Conservation (phyloP, 2,888 invertebrate genomes). For the Drosophila barbarae region DNA sequence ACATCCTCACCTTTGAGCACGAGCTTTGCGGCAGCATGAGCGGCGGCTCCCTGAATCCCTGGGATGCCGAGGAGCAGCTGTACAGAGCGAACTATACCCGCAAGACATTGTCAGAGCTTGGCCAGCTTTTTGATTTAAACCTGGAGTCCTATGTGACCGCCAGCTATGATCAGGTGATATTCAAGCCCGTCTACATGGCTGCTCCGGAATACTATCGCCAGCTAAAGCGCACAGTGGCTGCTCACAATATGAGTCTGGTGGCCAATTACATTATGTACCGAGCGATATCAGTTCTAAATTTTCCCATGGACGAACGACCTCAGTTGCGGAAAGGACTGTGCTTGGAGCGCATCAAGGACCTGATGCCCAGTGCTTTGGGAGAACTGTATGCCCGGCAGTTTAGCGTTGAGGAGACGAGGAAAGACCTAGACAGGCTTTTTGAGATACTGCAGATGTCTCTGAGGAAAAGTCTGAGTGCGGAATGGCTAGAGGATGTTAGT, state of each 20-base stretch:
- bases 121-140: slow-evolving; percentile 58
- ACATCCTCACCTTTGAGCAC: slow-evolving; percentile 72
- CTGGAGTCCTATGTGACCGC: slow-evolving; percentile 65
- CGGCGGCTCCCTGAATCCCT: slow-evolving; percentile 26
- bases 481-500: slow-evolving; percentile 73
- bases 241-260: slow-evolving; percentile 60
- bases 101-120: slow-evolving; percentile 61
- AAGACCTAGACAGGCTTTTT: slow-evolving; percentile 58
- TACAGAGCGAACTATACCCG: slow-evolving; percentile 58
- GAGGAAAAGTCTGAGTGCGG: slow-evolving; percentile 51
- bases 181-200: slow-evolving; percentile 73
- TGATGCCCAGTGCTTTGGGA: slow-evolving; percentile 70
- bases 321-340: slow-evolving; percentile 51
- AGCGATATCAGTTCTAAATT: slow-evolving; percentile 56
- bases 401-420: slow-evolving; percentile 43
- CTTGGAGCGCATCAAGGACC: slow-evolving; percentile 54
- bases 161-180: slow-evolving; percentile 61
- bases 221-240: slow-evolving; percentile 59
- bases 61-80: slow-evolving; percentile 45
- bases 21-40: slow-evolving; percentile 68
- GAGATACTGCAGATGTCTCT: slow-evolving; percentile 55
- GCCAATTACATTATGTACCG: slow-evolving; percentile 78
- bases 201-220: slow-evolving; percentile 70
- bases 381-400: slow-evolving; percentile 71
- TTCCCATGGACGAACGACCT: slow-evolving; percentile 46